phyloP scores from a whole-genome alignment of 2,797 vertebrate species.

The Pantherophis alleghaniensis region DNA sequence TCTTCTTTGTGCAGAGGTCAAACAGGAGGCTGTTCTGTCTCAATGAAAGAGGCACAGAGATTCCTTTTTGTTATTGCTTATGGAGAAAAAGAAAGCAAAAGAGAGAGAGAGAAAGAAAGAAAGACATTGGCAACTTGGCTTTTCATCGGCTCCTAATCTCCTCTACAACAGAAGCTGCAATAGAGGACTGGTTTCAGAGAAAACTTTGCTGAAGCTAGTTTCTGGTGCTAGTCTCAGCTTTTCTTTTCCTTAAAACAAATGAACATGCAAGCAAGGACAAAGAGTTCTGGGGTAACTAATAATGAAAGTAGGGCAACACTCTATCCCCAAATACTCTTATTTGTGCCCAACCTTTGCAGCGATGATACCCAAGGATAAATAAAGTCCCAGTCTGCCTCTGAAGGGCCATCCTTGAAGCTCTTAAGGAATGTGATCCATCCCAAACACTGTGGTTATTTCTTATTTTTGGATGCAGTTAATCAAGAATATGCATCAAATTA shows the following conservation, averaged over 20 bases:
- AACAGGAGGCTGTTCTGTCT: slow-evolving; percentile 36
- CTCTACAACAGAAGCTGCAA: neutral
- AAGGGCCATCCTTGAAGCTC: neutral
- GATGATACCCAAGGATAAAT: slow-evolving; percentile 6
- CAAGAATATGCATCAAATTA: neutral
- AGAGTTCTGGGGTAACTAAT: slow-evolving; percentile 36
- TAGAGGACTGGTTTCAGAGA: slow-evolving; percentile 1
- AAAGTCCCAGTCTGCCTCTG: neutral
- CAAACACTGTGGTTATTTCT: neutral
- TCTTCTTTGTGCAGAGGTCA: slow-evolving; percentile 50
- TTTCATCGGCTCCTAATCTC: slow-evolving; percentile 7
- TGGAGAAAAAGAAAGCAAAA: neutral
- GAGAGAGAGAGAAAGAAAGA: neutral
- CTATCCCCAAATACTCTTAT: neutral
- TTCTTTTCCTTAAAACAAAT: neutral
- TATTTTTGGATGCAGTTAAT: neutral
- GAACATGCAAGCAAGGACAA: neutral
- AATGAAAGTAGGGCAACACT: neutral
- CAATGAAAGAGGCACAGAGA: slow-evolving; percentile 35
- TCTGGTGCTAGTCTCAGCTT: slow-evolving; percentile 23
- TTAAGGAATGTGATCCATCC: neutral
- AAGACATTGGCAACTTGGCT: slow-evolving; percentile 1
- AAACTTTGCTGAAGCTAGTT: slow-evolving; percentile 9
- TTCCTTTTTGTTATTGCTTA: slow-evolving; percentile 27
- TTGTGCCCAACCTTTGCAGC: neutral